Conservation (phyloP, 2,888 invertebrate species). For the Ophion obscuratus region DNA sequence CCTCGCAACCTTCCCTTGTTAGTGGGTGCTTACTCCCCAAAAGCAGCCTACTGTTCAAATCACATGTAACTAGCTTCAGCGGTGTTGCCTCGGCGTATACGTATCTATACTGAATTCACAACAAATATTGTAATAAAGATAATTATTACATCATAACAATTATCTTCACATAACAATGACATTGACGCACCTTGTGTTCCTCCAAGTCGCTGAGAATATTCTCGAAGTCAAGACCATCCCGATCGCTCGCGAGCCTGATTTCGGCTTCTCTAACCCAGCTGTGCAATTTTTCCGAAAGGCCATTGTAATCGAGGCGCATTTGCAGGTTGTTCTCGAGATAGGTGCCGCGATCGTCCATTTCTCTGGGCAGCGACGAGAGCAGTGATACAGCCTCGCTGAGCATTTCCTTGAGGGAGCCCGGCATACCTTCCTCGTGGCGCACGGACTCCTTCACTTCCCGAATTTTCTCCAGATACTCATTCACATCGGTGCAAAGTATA, state of each 20-base stretch:
- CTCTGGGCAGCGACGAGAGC: conserved; percentile 91
- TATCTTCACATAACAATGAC: not conserved
- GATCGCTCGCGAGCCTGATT: conserved; percentile 90
- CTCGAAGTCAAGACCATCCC: conserved; percentile 95
- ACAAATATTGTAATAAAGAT: not conserved
- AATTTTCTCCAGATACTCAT: conserved; percentile 89
- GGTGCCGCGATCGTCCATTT: conserved; percentile 91
- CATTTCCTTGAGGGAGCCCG: conserved; percentile 92
- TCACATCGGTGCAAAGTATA: conserved; percentile 88
- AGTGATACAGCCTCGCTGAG: conserved; percentile 93
- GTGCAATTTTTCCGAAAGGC: conserved; percentile 91
- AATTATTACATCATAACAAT: not conserved
- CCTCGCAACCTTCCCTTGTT: no score
- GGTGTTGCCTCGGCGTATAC: no score
- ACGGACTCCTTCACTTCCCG: conserved; percentile 89
- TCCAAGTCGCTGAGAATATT: conserved; percentile 93
- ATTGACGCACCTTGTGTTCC: conserved; percentile 89
- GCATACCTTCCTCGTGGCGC: conserved; percentile 91
- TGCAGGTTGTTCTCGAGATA: conserved; percentile 92
- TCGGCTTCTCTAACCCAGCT: conserved; percentile 94
- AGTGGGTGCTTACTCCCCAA: no score
- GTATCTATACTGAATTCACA: no score
- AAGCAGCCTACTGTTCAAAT: no score
- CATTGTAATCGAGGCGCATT: conserved; percentile 91
- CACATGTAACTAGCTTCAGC: no score